Conservation (phyloP, 2,888 invertebrate species). For the Augiades crinisus region DNA sequence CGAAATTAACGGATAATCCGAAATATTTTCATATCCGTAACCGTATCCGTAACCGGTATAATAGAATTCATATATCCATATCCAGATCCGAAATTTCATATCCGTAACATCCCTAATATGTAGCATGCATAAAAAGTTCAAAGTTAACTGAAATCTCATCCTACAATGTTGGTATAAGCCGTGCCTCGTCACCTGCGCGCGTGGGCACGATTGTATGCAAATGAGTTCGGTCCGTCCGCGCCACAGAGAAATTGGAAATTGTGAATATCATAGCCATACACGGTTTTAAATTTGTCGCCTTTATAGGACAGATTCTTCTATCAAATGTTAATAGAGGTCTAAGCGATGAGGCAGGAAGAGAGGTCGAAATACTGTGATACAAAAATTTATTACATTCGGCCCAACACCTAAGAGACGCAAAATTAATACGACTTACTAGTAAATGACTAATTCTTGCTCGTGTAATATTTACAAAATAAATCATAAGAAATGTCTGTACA, state of each 20-base stretch:
- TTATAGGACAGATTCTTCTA: conserved; percentile 17
- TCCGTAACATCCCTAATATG: no score
- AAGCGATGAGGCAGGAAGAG: neutral
- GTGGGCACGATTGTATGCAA: conserved; percentile 59
- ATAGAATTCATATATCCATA: no score
- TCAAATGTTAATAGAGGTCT: conserved; percentile 12
- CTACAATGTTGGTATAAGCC: conserved; percentile 39
- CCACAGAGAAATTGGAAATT: conserved; percentile 52
- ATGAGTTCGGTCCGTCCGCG: conserved; percentile 42
- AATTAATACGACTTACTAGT: no score
- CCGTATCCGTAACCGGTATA: no score
- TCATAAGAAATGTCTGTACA: neutral
- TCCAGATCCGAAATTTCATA: no score
- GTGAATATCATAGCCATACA: conserved; percentile 34
- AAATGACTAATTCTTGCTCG: no score
- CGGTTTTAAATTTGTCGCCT: conserved; percentile 22
- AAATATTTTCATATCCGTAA: no score
- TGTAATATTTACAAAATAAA: neutral
- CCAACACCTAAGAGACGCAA: no score
- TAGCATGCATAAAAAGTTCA: conserved; percentile 31
- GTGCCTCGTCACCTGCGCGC: conserved; percentile 68
- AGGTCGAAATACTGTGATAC: no score
- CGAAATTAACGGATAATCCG: no score
- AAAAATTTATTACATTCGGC: no score
- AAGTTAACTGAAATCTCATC: conserved; percentile 35